Evolutionary conservation across 1,140 invertebrate species (phyloP).

Genomic region (Sitophilus oryzae): DNA sequence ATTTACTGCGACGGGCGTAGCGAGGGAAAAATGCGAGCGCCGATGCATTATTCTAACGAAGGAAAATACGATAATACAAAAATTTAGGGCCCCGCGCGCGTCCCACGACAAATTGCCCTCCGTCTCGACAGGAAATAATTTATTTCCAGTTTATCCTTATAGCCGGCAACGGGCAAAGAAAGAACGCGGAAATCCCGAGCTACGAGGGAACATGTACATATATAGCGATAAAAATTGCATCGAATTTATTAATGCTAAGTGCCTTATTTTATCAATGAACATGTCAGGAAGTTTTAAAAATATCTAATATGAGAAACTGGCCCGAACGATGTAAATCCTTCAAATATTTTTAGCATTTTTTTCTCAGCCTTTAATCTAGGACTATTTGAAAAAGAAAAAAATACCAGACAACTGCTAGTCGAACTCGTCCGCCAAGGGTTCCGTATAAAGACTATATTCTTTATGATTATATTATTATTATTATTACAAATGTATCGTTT

Average conservation of each 20-base stretch:
- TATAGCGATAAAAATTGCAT: background rate
- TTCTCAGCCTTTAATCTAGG: no score
- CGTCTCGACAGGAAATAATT: background rate
- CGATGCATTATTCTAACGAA: background rate
- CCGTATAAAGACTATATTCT: no score
- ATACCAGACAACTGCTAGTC: no score
- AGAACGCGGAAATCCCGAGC: background rate
- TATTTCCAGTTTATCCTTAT: background rate
- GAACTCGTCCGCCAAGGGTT: no score
- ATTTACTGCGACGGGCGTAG: background rate
- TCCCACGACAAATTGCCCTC: background rate
- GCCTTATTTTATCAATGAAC: no score
- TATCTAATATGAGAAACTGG: no score
- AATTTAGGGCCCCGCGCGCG: background rate
- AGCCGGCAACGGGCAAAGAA: background rate
- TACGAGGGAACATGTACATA: background rate
- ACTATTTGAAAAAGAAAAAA: no score
- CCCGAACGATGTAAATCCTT: no score
- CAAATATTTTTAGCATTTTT: no score
- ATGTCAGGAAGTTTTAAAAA: no score
- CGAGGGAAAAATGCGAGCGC: background rate
- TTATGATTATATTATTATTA: no score
- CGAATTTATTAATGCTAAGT: background rate
- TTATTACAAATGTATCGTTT: no score
- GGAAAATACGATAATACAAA: background rate